Conservation (phyloP, 2,797 vertebrate species). For the Pogonophryne albipinna region DNA sequence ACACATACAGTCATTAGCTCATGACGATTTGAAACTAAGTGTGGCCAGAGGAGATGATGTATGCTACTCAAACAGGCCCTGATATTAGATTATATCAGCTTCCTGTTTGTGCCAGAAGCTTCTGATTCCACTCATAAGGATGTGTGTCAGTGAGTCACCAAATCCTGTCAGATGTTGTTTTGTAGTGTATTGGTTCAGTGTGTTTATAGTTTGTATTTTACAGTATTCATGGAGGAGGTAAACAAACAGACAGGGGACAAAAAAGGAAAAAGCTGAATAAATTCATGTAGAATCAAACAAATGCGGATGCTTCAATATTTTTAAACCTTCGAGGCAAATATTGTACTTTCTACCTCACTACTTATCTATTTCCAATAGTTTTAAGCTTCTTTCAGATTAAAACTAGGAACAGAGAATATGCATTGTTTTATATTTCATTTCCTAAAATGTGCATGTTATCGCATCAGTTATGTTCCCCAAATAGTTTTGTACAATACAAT, state of each 20-base stretch:
- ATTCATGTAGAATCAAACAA: too few species aligned
- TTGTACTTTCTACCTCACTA: neutral
- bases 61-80: conserved; percentile 47
- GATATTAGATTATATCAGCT: conserved; percentile 73
- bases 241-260: neutral
- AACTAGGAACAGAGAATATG: too few species aligned
- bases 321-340: neutral
- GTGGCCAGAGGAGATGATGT: conserved; percentile 60
- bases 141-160: conserved; percentile 6
- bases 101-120: conserved; percentile 66
- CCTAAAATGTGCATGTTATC: too few species aligned
- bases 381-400: neutral
- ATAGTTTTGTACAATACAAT: too few species aligned
- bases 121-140: conserved; percentile 55
- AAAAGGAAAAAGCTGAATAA: neutral
- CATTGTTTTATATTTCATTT: too few species aligned
- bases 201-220: neutral
- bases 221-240: neutral
- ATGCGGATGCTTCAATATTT: too few species aligned
- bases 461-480: too few species aligned
- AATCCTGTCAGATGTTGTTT: conserved; percentile 20
- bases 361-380: neutral
- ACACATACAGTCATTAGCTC: conserved; percentile 54
- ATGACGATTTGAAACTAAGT: conserved; percentile 52
- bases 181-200: conserved; percentile 3